These are phyloP conservation scores for Carposina sasakii DNA, from an alignment of 1,140 invertebrate genomes.

Conservation along the genomic window DNA sequence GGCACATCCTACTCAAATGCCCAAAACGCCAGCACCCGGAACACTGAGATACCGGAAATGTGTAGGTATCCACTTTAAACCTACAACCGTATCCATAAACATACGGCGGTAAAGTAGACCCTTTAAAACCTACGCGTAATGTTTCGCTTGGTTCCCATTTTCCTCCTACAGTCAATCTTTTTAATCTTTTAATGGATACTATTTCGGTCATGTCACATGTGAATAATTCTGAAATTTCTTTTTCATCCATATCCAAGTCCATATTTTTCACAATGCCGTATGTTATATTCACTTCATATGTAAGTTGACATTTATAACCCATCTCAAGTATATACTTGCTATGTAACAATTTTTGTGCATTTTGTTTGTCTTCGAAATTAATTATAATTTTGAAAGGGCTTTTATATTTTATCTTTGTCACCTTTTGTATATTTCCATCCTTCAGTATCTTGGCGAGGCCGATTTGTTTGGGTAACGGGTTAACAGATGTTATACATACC, in stretches of 20 bases:
- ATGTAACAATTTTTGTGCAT: not conserved
- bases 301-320: not conserved
- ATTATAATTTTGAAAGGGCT: not conserved
- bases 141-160: not conserved
- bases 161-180: not conserved
- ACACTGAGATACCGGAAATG: constrained; percentile 3
- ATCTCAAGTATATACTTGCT: not conserved
- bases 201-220: not conserved
- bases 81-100: not conserved
- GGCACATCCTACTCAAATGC: not conserved
- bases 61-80: not conserved
- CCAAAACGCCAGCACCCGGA: constrained; percentile 5
- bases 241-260: not conserved
- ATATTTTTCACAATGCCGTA: constrained; percentile 1
- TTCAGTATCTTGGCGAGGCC: too few species aligned
- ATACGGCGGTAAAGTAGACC: not conserved
- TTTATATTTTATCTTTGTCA: constrained; percentile 4
- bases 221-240: not conserved
- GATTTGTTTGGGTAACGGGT: too few species aligned
- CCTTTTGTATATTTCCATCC: too few species aligned
- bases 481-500: too few species aligned
- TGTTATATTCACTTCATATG: not conserved
- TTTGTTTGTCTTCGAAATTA: not conserved
- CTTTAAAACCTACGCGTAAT: not conserved
- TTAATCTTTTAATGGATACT: not conserved